Conservation (phyloP, 2,113 vertebrate species). For the Sinocyclocheilus anophthalmus region DNA sequence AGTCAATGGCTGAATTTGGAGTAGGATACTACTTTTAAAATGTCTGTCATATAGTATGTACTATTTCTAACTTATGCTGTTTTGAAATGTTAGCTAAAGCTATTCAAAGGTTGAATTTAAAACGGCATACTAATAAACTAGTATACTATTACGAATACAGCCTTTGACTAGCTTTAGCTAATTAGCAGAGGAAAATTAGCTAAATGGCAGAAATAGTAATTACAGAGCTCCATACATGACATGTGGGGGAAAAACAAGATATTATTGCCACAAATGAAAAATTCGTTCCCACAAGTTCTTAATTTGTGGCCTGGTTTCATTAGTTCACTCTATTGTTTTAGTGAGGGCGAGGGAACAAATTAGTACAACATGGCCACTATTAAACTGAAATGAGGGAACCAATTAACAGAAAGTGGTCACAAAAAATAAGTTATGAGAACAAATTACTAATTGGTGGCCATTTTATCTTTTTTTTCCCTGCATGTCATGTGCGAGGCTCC, state of each 20-base stretch:
- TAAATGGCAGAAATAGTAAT: background rate
- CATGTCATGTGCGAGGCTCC: no score
- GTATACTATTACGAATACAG: no score
- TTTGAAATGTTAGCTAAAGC: background rate
- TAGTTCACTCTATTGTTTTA: no score
- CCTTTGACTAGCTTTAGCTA: background rate
- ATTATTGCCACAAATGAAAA: background rate
- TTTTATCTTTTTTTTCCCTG: background rate
- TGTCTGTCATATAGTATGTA: background rate
- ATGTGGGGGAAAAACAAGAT: background rate
- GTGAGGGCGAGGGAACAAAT: background rate
- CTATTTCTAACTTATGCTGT: background rate
- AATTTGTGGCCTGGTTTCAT: background rate
- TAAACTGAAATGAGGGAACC: background rate
- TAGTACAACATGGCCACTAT: background rate
- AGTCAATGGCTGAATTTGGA: background rate
- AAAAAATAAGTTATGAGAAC: background rate
- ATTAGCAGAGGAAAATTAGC: background rate
- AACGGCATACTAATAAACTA: background rate
- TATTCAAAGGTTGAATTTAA: background rate
- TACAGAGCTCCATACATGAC: background rate
- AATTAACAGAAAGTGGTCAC: background rate
- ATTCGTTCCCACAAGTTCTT: background rate
- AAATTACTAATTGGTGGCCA: background rate
- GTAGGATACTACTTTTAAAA: background rate